These are phyloP conservation scores for Smittia sp. DNA, from an alignment of 2,888 invertebrate species.

Conservation along the genomic window DNA sequence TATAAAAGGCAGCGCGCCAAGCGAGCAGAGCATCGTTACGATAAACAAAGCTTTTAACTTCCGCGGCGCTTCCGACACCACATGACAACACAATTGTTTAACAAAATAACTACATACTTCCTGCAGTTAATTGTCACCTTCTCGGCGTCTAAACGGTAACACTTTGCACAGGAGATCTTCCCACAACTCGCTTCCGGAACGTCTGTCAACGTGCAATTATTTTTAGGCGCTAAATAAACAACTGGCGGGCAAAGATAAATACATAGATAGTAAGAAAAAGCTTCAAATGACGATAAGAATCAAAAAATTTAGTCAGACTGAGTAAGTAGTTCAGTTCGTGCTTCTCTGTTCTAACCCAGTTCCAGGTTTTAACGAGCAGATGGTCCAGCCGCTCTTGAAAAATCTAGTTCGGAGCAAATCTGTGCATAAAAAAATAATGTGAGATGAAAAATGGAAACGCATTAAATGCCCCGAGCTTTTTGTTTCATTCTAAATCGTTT, in stretches of 20 bases:
- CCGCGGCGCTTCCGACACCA: neutral
- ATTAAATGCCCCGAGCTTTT: neutral
- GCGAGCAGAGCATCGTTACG: neutral
- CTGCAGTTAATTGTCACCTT: neutral
- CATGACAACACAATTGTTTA: neutral
- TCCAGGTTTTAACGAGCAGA: no score
- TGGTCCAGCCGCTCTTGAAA: no score
- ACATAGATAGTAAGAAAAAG: no score
- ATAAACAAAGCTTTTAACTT: neutral
- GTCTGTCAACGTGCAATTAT: neutral
- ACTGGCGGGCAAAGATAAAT: no score
- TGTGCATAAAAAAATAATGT: neutral
- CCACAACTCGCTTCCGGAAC: neutral
- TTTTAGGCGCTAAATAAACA: neutral
- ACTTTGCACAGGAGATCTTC: neutral
- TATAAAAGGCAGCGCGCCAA: neutral
- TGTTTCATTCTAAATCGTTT: slow-evolving; percentile 1
- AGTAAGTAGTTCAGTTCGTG: no score
- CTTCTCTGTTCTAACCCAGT: no score
- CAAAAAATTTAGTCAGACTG: no score
- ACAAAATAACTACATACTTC: neutral
- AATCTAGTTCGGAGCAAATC: neutral
- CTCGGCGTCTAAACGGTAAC: neutral
- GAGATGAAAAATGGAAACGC: neutral
- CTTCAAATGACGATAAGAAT: no score